These are phyloP conservation scores for Operophtera brumata DNA, from an alignment of 2,888 invertebrate species.

Conservation along the genomic window DNA sequence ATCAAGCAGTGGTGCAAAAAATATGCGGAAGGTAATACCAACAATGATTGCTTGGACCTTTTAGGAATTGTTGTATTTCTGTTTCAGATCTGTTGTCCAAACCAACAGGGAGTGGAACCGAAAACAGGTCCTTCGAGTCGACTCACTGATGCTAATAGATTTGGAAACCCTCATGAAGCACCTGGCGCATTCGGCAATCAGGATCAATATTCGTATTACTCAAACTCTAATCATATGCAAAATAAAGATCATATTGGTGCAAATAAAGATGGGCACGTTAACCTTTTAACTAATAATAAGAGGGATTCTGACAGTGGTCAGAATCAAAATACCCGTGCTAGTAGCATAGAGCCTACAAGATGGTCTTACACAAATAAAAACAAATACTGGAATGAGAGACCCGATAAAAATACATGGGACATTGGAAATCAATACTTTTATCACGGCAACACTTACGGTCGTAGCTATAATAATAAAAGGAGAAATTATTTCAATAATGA, in stretches of 20 bases:
- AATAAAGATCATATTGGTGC: conserved; percentile 1
- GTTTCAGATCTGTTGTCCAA: conserved; percentile 59
- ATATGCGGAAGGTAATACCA: no score
- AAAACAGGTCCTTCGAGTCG: conserved; percentile 1
- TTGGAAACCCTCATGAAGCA: background rate
- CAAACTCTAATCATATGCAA: background rate
- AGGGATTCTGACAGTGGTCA: background rate
- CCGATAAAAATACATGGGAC: conserved; percentile 19
- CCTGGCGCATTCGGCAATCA: background rate
- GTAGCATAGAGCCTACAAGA: conserved; percentile 6
- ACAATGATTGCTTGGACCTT: background rate
- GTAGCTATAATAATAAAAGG: conserved; percentile 1
- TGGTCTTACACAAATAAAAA: conserved; percentile 7
- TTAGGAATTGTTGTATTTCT: background rate
- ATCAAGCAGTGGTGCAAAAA: no score
- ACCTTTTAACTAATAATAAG: background rate
- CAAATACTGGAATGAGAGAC: conserved; percentile 25
- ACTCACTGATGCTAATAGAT: conserved; percentile 1
- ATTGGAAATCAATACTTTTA: conserved; percentile 17
- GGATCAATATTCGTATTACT: background rate
- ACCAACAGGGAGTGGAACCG: conserved; percentile 40
- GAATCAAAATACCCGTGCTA: background rate
- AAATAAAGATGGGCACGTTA: background rate
- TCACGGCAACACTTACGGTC: conserved; percentile 14
- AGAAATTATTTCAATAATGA: conserved; percentile 11